Evolutionary conservation across 1,140 invertebrate genomes (phyloP), one percentile per base, ranked within the genome.

Genomic region (Pseudomyrmex flavicornis): DNA sequence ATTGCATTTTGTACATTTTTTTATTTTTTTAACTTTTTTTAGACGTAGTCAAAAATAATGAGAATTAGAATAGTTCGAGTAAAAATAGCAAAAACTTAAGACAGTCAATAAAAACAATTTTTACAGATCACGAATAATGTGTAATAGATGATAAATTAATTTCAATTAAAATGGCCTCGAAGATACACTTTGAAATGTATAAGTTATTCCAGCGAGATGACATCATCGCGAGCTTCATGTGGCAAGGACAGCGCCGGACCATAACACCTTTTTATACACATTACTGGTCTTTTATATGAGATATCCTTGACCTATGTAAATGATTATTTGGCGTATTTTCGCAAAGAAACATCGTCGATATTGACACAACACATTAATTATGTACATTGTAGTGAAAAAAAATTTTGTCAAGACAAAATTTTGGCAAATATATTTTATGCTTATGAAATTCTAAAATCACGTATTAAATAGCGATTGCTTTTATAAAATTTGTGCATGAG

Each of bases 181-280:
- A 35, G 35, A 35, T 35, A 69, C 46, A 7, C 50, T 26, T 52
- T 10, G 26, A 58, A 17, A 79, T 44, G 46, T 79, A 69, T 17
- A 26, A 79, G 44, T 70, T 70, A 70, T 79, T 26, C 44, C 65
- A 48, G 44, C 35, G 1, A 56, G 56, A 1, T 48, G 65, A 79
- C 35, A 63, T 10, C 35, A 69, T 79, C 52, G 20, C 35, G 35
- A 35, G 20, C 7, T 59, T 58, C 15, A 17, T 15, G 65, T 79
- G 75, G 52, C 75, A 79, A 79, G 65, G 52, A 79, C 65, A 59
- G 50, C 76, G 20, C 13, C 20, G 15, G 58, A 59, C 65, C 76
- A 22, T 79, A 58, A 79, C 35, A 10, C 15, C 10, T 79, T 79
- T 79, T 48, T 79, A 69, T 58, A 69, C 15, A 26, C 26, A 35